Evolutionary conservation across 2,888 invertebrate genomes (phyloP), one percentile per base, ranked within the genome.

Genomic region (Cephus rjabovi): DNA sequence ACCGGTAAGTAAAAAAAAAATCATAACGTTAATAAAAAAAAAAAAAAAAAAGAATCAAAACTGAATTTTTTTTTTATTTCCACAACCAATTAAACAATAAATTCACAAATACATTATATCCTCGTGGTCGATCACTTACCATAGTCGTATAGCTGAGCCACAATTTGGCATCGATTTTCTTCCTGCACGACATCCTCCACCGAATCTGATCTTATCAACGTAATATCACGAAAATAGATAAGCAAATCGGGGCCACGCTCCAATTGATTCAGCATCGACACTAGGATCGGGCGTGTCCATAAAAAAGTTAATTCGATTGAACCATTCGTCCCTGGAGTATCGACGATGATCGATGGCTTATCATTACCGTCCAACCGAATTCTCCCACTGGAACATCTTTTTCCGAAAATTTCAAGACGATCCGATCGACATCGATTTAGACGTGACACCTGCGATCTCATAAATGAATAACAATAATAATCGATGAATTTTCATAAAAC

Each of bases 101-200:
- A 56, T 56, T 56, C 56, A 23, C 2, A 56, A 23, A n/a, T n/a
- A n/a, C n/a, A n/a, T n/a, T n/a, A n/a, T n/a, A 15, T 56, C 23
- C 23, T 56, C 6, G 2, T 56, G 2, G 9, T 56, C 56, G 56
- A 56, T 56, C 56, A 56, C 88, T 90, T 86, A 89, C 89, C 89
- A 83, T 79, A 70, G 86, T 87, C 76, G 85, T 81, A 77, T 88
- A 88, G 80, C 87, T 87, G 82, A 86, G 77, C 88, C 87, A 88
- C 73, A 88, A 85, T 83, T 89, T 90, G 73, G 86, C 86, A 82
- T 89, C 88, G 80, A 90, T 90, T 85, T 88, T 90, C 81, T 84
- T 89, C 75, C 87, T 86, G 81, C 89, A 89, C 81, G 89, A 90
- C 89, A 90, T 90, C 76, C 75, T 80, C 78, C 77, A 78, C 15